These are phyloP conservation scores for Apodemia duryi DNA, from an alignment of 2,888 invertebrate species.

Conservation along the genomic window DNA sequence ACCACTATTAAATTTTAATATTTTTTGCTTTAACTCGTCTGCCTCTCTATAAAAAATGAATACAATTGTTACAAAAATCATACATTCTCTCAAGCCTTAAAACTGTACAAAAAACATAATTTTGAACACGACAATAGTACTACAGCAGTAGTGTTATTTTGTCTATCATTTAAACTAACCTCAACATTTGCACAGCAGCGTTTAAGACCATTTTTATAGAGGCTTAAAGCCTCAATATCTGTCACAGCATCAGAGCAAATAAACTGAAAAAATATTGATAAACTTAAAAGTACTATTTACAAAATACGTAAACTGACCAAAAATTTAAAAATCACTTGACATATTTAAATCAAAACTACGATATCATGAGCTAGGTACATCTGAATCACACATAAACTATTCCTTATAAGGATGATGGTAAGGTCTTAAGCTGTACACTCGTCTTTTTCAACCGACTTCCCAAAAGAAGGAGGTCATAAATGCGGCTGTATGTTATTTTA, in stretches of 20 bases:
- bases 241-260: slow-evolving; percentile 69
- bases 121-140: background rate
- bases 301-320: too few species aligned
- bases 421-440: too few species aligned
- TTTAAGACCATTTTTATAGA: slow-evolving; percentile 84
- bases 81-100: background rate
- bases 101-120: slow-evolving; percentile 14
- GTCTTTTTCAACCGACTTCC: too few species aligned
- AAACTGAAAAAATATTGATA: slow-evolving; percentile 16
- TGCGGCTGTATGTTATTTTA: too few species aligned
- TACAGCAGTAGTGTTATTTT: background rate
- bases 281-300: too few species aligned
- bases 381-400: too few species aligned
- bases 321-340: too few species aligned
- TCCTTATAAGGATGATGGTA: too few species aligned
- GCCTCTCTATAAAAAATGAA: slow-evolving; percentile 79
- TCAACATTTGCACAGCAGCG: slow-evolving; percentile 86
- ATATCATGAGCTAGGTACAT: too few species aligned
- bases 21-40: slow-evolving; percentile 85
- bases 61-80: slow-evolving; percentile 13
- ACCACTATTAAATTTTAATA: slow-evolving; percentile 81
- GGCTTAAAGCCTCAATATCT: slow-evolving; percentile 69
- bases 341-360: too few species aligned
- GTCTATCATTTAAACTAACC: slow-evolving; percentile 68
- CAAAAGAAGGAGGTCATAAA: too few species aligned